A percentile compares a stretch with the other conserved stretches of the same genome.
Conservation (phyloP, 2,888 invertebrate genomes). For the Melinaea marsaeus region DNA sequence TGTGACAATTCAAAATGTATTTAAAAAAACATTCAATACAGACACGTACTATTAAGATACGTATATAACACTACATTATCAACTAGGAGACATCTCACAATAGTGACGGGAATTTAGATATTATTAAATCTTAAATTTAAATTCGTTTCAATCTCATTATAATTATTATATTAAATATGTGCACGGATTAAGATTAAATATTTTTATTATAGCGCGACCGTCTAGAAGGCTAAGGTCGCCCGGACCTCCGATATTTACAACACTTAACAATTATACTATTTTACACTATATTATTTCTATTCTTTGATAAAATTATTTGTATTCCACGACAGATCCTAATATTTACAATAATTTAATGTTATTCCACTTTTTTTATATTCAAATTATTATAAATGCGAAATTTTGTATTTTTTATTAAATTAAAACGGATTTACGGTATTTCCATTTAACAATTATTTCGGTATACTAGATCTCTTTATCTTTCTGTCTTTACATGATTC, state of each 20-base stretch:
- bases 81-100: too few relatives aligned
- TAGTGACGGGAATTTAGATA: not conserved
- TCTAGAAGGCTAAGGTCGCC: too few relatives aligned
- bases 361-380: not conserved
- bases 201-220: not conserved
- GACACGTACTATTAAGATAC: not conserved
- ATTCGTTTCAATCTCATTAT: constrained; percentile 2
- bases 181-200: constrained; percentile 12
- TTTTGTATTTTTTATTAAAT: not conserved
- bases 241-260: too few relatives aligned
- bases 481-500: too few relatives aligned
- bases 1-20: constrained; percentile 16
- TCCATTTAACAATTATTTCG: not conserved
- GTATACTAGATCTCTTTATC: not conserved
- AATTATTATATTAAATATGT: constrained; percentile 14
- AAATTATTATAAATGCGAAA: not conserved
- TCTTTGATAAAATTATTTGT: too few relatives aligned
- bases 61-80: not conserved
- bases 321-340: not conserved
- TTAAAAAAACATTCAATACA: not conserved
- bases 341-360: not conserved
- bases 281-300: too few relatives aligned
- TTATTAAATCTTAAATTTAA: not conserved
- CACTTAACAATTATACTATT: too few relatives aligned
- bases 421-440: not conserved